Evolutionary conservation across 2,888 invertebrate species (phyloP), one percentile per base, ranked within the genome.

Genomic region (Hylaea fasciaria): DNA sequence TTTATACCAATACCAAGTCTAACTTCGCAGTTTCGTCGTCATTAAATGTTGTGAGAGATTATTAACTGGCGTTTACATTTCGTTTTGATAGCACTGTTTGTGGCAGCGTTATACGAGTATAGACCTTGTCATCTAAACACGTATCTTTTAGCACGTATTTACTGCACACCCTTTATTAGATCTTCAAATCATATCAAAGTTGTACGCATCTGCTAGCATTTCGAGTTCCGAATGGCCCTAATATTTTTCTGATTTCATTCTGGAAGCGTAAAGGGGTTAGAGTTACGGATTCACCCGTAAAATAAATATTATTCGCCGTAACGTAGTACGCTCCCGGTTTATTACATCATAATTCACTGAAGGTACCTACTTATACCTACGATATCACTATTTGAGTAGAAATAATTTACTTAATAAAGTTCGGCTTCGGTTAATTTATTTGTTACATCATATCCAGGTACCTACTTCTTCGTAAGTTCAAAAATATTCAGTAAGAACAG

Each of bases 21-120:
- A 75, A 55, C 28, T 77, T 77, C 69, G 70, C 66, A 72, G 69
- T 67, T 81, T 70, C 66, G 65, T 80, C 80, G 78, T 76, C 76
- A 80, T 80, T 74, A 74, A 71, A 68, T 60, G 65, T 13, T 12
- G 12, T 32, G 12, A 72, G 65, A 67, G 70, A 70, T 77, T 78
- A 74, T 74, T 77, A 73, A 69, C 66, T 68, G 64, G 57, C 68
- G 62, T 75, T 74, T 71, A 75, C 71, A 72, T 66, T 64, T 68
- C 52, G 45, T 64, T 77, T 75, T 75, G 66, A 77, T 74, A 76
- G 70, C 65, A 53, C 62, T 65, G 64, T 71, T 72, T 70, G 73
- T 65, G 71, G 78, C 69, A 56, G 54, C 60, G 55, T 71, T 73
- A 74, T 71, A 48, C n/a, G n/a, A n/a, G n/a, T n/a, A n/a, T 71